Evolutionary conservation across 2,888 invertebrate species (phyloP), one percentile per base, ranked within the genome.

Genomic region (Serripes groenlandicus): DNA sequence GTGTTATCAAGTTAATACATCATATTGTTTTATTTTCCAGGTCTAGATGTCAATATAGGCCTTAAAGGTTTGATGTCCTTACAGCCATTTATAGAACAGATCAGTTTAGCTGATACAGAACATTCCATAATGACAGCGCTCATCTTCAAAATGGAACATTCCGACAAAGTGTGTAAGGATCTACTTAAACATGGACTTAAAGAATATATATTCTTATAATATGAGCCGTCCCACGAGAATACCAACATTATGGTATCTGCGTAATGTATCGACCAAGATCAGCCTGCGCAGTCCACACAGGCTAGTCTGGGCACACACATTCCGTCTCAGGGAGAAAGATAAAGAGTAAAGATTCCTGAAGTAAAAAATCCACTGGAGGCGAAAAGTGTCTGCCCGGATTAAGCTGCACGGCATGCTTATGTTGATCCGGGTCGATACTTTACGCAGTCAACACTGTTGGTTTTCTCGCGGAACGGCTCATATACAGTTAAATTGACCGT

Each of bases 1-100:
- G 42, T 18, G 26, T 58, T n/a, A n/a, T n/a, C n/a, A n/a, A n/a
- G 62, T 30, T 28, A 7, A 4, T 26, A 28, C 23, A 28, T 28
- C 21, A 23, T 64, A 26, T 37, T 56, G 56, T 56, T 18, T 56
- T 23, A 11, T n/a, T 49, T 87, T 87, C 18, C 90, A 94, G 94
- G 94, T 62, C 85, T 92, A 88, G 93, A 93, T 81, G 89, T 94
- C n/a, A 94, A 94, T 80, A 80, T 93, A 5, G 92, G 90, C 0
- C 77, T 94, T n/a, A 88, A 90, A 60, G 92, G 93, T 1, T 85
- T 94, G 37, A 80, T 88, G 76, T 85, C 91, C 11, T 88, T 94
- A 26, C 85, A 88, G 54, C 85, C 86, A 35, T 93, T 94, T 81
- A 88, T 94, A 26, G 83, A 89, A 54, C 86, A 88, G 83, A 87